These are phyloP conservation scores for Idaea aversata DNA, from an alignment of 2,888 invertebrate genomes.

Conservation along the genomic window DNA sequence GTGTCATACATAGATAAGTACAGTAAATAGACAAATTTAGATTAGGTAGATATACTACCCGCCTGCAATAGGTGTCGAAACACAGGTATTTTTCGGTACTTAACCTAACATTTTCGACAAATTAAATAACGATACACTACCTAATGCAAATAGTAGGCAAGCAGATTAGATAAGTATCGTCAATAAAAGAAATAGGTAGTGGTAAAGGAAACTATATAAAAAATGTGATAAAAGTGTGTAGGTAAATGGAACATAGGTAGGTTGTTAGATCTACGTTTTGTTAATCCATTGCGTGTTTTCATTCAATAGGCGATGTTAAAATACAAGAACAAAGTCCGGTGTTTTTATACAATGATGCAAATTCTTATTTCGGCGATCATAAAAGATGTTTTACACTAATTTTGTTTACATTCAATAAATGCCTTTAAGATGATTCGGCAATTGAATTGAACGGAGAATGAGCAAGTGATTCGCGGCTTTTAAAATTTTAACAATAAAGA, in stretches of 20 bases:
- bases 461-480: neutral
- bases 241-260: neutral
- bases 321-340: conserved; percentile 17
- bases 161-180: neutral
- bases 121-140: neutral
- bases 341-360: conserved; percentile 29
- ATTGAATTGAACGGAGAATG: conserved; percentile 12
- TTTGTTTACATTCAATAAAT: conserved; percentile 42
- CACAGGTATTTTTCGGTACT: neutral
- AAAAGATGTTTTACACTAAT: conserved; percentile 36
- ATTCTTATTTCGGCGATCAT: conserved; percentile 22
- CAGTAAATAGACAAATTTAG: neutral
- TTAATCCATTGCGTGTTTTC: neutral
- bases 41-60: neutral
- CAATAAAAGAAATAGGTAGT: neutral
- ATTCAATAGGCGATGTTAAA: neutral
- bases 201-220: too few relatives aligned
- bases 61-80: neutral
- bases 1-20: neutral
- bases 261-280: neutral
- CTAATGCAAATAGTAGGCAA: neutral
- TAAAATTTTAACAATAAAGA: neutral
- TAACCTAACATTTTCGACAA: neutral
- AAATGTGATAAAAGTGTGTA: too few relatives aligned
- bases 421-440: conserved; percentile 33